phyloP scores from a whole-genome alignment of 2,888 invertebrate species.

The Drosophila antonietae region DNA sequence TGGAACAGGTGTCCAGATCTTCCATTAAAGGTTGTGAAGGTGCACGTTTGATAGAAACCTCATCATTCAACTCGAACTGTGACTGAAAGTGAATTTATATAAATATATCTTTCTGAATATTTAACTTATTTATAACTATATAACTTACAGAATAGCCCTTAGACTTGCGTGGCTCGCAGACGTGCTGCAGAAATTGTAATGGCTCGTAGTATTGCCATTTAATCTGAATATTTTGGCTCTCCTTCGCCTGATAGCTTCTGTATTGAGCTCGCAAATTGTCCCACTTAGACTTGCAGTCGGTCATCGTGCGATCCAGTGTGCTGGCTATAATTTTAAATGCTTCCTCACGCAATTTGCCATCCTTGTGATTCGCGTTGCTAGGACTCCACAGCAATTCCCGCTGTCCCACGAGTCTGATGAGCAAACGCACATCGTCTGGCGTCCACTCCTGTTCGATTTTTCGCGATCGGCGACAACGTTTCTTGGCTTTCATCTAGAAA shows the following conservation, averaged over 20 bases:
- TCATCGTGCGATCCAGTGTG: conserved; percentile 14
- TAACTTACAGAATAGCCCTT: conserved; percentile 19
- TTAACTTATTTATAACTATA: not conserved
- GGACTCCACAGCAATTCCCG: conserved; percentile 29
- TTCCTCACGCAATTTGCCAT: conserved; percentile 34
- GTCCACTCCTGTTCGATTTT: conserved; percentile 45
- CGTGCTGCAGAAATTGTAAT: conserved; percentile 21
- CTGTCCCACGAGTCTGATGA: conserved; percentile 39
- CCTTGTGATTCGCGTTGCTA: conserved; percentile 25
- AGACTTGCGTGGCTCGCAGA: conserved; percentile 32
- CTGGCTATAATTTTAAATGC: conserved; percentile 30
- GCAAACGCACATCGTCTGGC: conserved; percentile 30
- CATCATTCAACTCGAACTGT: conserved; percentile 8
- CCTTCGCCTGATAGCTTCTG: conserved; percentile 36
- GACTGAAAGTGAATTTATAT: conserved; percentile 1
- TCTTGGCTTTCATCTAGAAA: conserved; percentile 14
- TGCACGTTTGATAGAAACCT: not conserved
- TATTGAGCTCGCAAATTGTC: conserved; percentile 48
- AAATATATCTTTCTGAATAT: not conserved
- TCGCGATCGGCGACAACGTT: conserved; percentile 18
- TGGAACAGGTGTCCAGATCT: conserved; percentile 30
- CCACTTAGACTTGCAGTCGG: conserved; percentile 48
- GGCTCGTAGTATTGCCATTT: conserved; percentile 48
- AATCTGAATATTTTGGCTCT: conserved; percentile 16
- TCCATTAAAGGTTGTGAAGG: conserved; percentile 16